Conservation (phyloP, 64 coral and sea anemone genomes). For the Stichodactyla helianthus region DNA sequence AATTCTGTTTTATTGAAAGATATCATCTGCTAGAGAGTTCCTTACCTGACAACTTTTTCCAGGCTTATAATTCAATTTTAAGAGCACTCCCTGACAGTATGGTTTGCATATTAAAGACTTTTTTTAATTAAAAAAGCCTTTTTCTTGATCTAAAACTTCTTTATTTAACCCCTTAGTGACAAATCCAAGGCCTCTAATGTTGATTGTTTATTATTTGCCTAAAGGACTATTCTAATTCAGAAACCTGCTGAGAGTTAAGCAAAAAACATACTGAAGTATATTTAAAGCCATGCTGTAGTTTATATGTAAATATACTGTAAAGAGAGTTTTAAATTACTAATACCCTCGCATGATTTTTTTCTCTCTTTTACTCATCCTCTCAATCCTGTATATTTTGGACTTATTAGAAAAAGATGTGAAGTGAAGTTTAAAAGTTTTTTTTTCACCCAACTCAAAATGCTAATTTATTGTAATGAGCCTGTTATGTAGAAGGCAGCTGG, state of each 20-base stretch:
- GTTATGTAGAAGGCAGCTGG: background rate
- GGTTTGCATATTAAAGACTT: background rate
- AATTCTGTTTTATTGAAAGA: slow-evolving; percentile 10
- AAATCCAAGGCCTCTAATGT: background rate
- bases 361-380: background rate
- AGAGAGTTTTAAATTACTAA: background rate
- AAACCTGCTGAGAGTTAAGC: background rate
- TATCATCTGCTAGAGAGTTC: background rate
- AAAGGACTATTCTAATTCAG: background rate
- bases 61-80: background rate
- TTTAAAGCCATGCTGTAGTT: background rate
- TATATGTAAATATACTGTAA: background rate
- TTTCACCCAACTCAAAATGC: background rate
- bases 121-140: background rate
- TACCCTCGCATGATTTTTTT: background rate
- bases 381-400: background rate
- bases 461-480: slow-evolving; percentile 24
- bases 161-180: background rate
- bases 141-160: background rate
- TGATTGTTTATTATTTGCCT: background rate
- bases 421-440: background rate
- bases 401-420: background rate
- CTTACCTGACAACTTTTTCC: background rate
- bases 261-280: background rate
- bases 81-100: background rate